These are phyloP conservation scores for Epinotia brunnichana DNA, from an alignment of 2,888 invertebrate species.

Conservation along the genomic window DNA sequence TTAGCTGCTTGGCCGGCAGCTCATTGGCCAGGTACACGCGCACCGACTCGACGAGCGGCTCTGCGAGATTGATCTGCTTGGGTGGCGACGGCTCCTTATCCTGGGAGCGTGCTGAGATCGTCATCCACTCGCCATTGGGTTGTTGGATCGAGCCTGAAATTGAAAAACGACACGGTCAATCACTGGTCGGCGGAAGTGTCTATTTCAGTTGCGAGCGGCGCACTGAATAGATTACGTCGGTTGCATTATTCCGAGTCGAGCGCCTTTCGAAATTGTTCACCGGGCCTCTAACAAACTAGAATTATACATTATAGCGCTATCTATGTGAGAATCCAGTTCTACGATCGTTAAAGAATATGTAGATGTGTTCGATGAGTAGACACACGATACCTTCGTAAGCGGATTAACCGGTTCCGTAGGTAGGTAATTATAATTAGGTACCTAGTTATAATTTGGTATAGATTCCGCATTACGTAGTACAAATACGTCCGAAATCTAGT, in stretches of 20 bases:
- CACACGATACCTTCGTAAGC: slow-evolving; percentile 16
- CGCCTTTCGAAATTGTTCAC: slow-evolving; percentile 36
- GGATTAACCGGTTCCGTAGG: slow-evolving; percentile 37
- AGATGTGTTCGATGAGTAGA: slow-evolving; percentile 24
- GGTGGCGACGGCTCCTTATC: slow-evolving; percentile 74
- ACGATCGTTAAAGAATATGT: slow-evolving; percentile 20
- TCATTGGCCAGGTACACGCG: slow-evolving; percentile 77
- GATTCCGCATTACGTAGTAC: not conserved
- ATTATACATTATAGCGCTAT: slow-evolving; percentile 13
- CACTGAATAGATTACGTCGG: slow-evolving; percentile 28
- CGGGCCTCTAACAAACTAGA: slow-evolving; percentile 30
- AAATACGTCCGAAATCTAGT: not conserved
- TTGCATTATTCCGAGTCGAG: slow-evolving; percentile 40
- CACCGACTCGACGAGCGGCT: slow-evolving; percentile 79
- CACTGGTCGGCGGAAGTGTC: not conserved
- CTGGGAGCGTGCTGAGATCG: slow-evolving; percentile 76
- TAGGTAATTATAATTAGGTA: slow-evolving; percentile 27
- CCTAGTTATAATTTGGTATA: not conserved
- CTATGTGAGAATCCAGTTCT: slow-evolving; percentile 34
- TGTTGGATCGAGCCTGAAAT: slow-evolving; percentile 76
- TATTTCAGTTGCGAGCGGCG: slow-evolving; percentile 15
- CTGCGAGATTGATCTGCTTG: slow-evolving; percentile 72
- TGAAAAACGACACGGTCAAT: slow-evolving; percentile 46
- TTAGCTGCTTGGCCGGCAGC: slow-evolving; percentile 71
- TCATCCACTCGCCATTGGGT: slow-evolving; percentile 82